phyloP scores from a whole-genome alignment of 2,113 vertebrate species.

The Loxodonta africana region DNA sequence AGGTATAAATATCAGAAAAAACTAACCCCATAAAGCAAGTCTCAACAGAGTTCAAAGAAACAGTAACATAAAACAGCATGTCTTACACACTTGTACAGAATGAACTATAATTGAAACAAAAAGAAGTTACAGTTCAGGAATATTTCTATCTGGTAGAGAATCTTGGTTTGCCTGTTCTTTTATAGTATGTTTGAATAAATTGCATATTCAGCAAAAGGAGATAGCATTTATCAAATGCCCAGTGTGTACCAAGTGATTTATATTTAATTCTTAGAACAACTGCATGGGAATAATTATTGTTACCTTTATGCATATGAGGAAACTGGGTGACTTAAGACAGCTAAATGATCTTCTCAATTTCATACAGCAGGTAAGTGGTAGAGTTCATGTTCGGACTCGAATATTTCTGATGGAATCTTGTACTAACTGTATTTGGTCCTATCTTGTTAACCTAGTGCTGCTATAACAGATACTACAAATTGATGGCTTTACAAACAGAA shows the following conservation, averaged over 20 bases:
- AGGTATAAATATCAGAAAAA: not conserved
- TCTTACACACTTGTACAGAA: not conserved
- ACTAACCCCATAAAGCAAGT: not conserved
- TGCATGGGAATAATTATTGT: not conserved
- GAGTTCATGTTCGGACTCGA: not conserved
- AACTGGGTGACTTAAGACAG: too few species aligned
- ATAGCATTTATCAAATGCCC: not conserved
- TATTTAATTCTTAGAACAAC: not conserved
- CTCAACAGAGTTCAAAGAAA: not conserved
- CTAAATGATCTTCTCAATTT: not conserved
- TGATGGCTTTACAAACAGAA: too few species aligned
- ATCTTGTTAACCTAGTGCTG: too few species aligned
- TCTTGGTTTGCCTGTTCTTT: not conserved
- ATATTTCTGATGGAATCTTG: not conserved
- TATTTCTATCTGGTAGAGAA: not conserved
- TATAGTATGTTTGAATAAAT: not conserved
- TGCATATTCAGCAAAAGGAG: not conserved
- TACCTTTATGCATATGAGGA: too few species aligned
- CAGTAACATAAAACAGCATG: not conserved
- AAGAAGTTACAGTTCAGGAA: not conserved
- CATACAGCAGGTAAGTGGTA: not conserved
- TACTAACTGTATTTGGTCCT: not conserved
- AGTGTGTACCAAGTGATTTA: not conserved
- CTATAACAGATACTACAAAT: too few species aligned
- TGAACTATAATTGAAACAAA: constrained; percentile 1